A percentile compares a stretch with the other conserved stretches of the same genome.
These are phyloP conservation scores for Ceratitis capitata DNA, from an alignment of 1,140 invertebrate species.

Conservation along the genomic window DNA sequence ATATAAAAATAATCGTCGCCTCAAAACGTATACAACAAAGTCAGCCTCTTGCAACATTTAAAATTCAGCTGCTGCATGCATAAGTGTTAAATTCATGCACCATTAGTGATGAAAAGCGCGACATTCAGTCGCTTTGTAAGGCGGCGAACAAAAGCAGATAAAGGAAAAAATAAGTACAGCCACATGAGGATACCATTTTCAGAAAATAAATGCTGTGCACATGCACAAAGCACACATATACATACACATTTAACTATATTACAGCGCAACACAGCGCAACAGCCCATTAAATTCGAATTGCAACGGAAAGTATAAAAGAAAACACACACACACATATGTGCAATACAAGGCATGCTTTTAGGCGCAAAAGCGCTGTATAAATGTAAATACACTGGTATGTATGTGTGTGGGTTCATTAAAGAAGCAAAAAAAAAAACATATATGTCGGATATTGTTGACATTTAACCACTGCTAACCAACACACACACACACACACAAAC, in stretches of 20 bases:
- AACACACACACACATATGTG: too few species aligned
- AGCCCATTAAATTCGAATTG: constrained; percentile 3
- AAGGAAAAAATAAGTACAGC: not conserved
- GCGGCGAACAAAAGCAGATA: not conserved
- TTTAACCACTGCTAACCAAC: not conserved
- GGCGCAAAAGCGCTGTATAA: not conserved
- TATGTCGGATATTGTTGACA: not conserved
- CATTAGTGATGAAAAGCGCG: not conserved
- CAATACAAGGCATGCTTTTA: not conserved
- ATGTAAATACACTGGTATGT: not conserved
- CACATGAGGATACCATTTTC: not conserved
- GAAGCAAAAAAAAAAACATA: not conserved
- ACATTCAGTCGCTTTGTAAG: too few species aligned
- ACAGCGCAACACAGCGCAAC: not conserved
- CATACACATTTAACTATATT: not conserved
- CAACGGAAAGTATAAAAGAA: not conserved
- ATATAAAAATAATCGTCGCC: too few species aligned
- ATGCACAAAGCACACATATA: not conserved
- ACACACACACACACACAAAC: not conserved
- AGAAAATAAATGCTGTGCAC: not conserved
- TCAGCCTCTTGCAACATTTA: not conserved
- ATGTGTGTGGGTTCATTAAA: not conserved
- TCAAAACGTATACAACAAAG: too few species aligned
- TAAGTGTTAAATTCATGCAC: not conserved
- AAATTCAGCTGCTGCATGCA: not conserved